These are phyloP conservation scores for Blastobasis adustella DNA, from an alignment of 2,888 invertebrate species.

Conservation along the genomic window DNA sequence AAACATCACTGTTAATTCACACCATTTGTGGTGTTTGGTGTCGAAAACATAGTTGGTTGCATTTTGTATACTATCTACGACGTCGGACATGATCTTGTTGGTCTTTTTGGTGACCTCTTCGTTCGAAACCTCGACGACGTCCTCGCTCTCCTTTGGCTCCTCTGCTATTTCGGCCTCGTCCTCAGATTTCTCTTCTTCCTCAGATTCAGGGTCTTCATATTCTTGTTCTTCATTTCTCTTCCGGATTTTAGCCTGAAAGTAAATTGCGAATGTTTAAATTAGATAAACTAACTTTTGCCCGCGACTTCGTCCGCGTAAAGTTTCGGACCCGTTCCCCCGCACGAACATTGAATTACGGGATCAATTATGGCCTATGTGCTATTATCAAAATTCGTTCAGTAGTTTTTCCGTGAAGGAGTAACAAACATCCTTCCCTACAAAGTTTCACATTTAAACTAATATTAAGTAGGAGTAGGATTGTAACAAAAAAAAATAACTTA, in stretches of 20 bases:
- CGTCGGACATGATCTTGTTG: conserved; percentile 47
- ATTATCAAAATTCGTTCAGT: too few relatives aligned
- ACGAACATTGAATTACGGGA: too few relatives aligned
- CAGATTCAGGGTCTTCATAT: conserved; percentile 79
- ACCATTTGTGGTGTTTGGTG: conserved; percentile 85
- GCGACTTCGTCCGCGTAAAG: too few relatives aligned
- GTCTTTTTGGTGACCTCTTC: conserved; percentile 36
- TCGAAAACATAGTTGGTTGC: conserved; percentile 85
- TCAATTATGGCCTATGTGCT: too few relatives aligned
- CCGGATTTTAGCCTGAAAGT: conserved; percentile 65
- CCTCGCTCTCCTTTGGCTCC: conserved; percentile 38
- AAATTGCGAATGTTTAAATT: too few relatives aligned
- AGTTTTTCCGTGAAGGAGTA: not conserved
- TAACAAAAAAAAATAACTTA: conserved; percentile 26
- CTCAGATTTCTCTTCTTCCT: conserved; percentile 71
- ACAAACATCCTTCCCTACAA: not conserved
- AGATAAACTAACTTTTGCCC: too few relatives aligned
- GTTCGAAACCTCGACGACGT: conserved; percentile 28
- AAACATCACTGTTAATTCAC: conserved; percentile 84
- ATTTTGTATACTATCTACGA: conserved; percentile 50
- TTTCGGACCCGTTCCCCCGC: too few relatives aligned
- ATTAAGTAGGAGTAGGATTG: not conserved
- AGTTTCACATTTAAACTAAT: not conserved
- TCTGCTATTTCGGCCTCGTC: conserved; percentile 53
- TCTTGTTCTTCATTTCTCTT: conserved; percentile 77